Conservation (phyloP, 2,113 vertebrate species). For the human (Homo sapiens) region DNA sequence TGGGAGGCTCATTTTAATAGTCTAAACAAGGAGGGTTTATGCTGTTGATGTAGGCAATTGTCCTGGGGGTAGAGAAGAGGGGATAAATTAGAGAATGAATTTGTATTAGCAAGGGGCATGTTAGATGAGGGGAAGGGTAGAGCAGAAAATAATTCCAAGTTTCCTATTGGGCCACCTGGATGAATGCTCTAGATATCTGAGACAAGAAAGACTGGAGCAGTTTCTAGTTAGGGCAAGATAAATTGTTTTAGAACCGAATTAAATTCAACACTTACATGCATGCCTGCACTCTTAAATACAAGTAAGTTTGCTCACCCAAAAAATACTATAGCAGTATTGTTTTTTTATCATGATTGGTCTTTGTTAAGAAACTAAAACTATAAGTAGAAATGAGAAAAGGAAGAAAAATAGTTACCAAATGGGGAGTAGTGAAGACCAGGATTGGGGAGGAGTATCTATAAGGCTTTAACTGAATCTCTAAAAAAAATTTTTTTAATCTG, state of each 20-base stretch:
- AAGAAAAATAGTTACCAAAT: neutral
- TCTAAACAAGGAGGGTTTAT: neutral
- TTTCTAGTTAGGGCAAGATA: neutral
- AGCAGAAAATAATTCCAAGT: neutral
- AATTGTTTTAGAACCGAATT: neutral
- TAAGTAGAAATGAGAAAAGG: neutral
- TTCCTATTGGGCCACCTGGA: neutral
- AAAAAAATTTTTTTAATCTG: neutral
- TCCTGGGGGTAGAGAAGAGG: neutral
- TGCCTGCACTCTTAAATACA: neutral
- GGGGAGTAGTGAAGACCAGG: neutral
- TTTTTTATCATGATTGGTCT: neutral
- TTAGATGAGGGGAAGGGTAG: neutral
- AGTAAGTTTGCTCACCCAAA: neutral
- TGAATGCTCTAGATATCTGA: neutral
- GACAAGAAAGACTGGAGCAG: neutral
- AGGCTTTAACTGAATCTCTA: neutral
- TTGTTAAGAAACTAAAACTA: neutral
- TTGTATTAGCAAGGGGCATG: neutral
- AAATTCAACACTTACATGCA: neutral
- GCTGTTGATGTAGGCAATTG: neutral
- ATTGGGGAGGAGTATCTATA: accelerated
- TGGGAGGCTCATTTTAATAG: neutral
- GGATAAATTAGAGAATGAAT: neutral
- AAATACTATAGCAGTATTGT: neutral